phyloP scores from a whole-genome alignment of 2,797 vertebrate species.

The Phoxinus dragarum region DNA sequence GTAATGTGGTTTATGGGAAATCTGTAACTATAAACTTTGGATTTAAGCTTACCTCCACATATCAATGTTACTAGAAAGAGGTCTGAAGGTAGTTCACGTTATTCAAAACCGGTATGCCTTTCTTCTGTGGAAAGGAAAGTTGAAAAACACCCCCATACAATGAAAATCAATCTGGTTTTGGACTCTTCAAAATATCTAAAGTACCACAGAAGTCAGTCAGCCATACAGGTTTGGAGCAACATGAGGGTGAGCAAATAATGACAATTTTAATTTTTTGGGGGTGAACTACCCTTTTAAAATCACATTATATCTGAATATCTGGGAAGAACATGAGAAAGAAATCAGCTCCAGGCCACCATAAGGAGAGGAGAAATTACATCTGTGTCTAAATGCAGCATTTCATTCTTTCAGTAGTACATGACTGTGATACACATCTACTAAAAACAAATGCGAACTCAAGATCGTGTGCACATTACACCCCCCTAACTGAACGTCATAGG shows the following conservation, averaged over 20 bases:
- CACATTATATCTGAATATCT: background rate
- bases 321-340: background rate
- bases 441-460: slow-evolving; percentile 59
- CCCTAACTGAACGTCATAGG: slow-evolving; percentile 75
- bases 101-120: background rate
- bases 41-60: slow-evolving; percentile 4
- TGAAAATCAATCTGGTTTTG: background rate
- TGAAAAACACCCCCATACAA: background rate
- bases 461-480: slow-evolving; percentile 69
- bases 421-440: slow-evolving; percentile 27
- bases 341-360: background rate
- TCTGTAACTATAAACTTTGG: background rate
- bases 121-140: background rate
- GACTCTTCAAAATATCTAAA: background rate
- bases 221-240: background rate
- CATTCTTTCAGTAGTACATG: slow-evolving; percentile 50
- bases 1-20: background rate
- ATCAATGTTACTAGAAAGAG: background rate
- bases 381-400: background rate
- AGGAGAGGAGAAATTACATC: background rate
- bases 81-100: background rate
- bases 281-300: background rate
- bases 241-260: background rate
- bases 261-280: background rate
- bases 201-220: background rate